Evolutionary conservation across 2,888 invertebrate species (phyloP), one percentile per base, ranked within the genome.

Genomic region (Drosophila birchii): DNA sequence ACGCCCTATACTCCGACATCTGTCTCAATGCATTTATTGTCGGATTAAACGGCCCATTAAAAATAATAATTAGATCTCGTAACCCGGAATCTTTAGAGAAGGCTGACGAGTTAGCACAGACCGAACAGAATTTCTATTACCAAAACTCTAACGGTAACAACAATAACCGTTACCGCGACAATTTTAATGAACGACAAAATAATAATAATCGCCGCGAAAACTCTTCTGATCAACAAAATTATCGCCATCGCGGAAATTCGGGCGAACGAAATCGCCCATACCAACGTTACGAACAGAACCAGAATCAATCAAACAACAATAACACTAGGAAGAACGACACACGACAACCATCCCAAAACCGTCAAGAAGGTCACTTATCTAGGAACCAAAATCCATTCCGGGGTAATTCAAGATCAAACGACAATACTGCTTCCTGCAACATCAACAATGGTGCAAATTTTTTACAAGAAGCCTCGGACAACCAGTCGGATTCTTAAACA

Each of bases 401-500:
- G 1, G 2, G 3, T 9, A n/a, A 39, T 18, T n/a, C 54, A 7
- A 6, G 55, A 20, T 41, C 55, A 18, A 54, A 41, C 14, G 14
- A 55, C 18, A 55, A 41, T 41, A 0, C 14, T 32, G 32, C 18
- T 7, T 55, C 41, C 0, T 56, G 55, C 41, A 56, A 56, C 41
- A 56, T 54, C 26, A 54, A 54, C 7, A n/a, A 39, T 54, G 54
- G 39, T 5, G 54, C 39, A 54, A 39, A 39, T 54, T 54, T 39
- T 54, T 54, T 8, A 54, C 38, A 39, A 39, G 54, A 39, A 36
- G 36, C 53, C 53, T 53, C 36, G 36, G 36, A 36, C 36, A 23
- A 53, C 36, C 23, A 36, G 53, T 54, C 39, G 54, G 54, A 3
- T 54, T 54, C 54, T 39, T 54, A 39, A 54, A 54, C 26, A 54